Evolutionary conservation across 2,797 vertebrate species (phyloP).

Genomic region (Tragopan temminckii): DNA sequence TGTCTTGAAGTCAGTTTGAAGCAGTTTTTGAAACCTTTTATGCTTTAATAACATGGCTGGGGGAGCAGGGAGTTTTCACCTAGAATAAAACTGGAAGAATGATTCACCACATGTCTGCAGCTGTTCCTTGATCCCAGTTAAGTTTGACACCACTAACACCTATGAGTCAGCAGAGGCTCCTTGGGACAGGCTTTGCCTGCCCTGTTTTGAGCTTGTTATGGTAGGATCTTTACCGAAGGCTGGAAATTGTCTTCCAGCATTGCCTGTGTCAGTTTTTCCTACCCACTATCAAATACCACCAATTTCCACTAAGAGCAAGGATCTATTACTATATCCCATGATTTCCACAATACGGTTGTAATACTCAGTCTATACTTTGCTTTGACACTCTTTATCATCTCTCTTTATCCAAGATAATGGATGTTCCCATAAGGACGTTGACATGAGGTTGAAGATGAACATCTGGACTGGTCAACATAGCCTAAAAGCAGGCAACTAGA

Average conservation of each 20-base stretch:
- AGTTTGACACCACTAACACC: conserved; percentile 65
- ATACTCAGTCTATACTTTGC: neutral
- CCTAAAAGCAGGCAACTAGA: neutral
- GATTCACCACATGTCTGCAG: conserved; percentile 66
- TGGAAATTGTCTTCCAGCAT: conserved; percentile 41
- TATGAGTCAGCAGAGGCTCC: conserved; percentile 67
- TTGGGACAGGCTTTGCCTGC: conserved; percentile 42
- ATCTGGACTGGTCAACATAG: neutral
- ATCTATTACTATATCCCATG: conserved; percentile 11
- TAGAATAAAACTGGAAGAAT: conserved; percentile 72
- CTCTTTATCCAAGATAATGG: neutral
- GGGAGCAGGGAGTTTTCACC: conserved; percentile 45
- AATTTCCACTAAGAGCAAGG: neutral
- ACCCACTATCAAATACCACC: conserved; percentile 58
- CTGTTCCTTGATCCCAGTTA: conserved; percentile 65
- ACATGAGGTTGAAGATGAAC: neutral
- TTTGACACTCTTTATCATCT: neutral
- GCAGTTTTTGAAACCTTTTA: conserved; percentile 37
- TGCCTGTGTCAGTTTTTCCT: conserved; percentile 66
- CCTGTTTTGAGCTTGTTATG: conserved; percentile 57
- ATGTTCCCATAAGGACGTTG: neutral
- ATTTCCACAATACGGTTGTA: neutral
- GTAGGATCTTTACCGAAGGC: conserved; percentile 50
- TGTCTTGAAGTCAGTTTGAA: conserved; percentile 39
- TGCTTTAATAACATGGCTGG: conserved; percentile 61